Evolutionary conservation across 1,140 invertebrate species (phyloP), one percentile per base, ranked within the genome.

Genomic region (Pygmarrhopalites habei): DNA sequence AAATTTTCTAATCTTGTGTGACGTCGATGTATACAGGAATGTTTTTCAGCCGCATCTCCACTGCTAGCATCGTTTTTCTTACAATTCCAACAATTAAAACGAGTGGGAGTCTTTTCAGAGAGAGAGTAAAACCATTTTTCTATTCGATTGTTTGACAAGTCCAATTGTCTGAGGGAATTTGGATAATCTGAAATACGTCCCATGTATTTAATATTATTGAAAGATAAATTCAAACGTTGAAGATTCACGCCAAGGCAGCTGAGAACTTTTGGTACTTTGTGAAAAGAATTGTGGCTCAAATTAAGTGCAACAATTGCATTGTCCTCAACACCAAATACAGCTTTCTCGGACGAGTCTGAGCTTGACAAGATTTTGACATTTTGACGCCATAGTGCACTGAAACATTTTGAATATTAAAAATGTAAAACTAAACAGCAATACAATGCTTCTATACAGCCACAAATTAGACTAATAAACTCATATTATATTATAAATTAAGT

Each of bases 111-210:
- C 29, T 64, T 63, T 44, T 67, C 62, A 21, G 5, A 46, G 2
- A 58, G 19, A 30, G 43, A 32, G 51, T 65, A 62, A 58, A 72
- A 72, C 66, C 91, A 95, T 62, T 86, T 85, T 1, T 83, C 83
- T 55, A 98, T 91, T 73, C 88, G 85, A 77, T 98, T 98, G 73
- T 95, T 88, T 10, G 89, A 92, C 19, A 98, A 77, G 77, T 98
- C 95, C 1, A 98, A 75, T 74, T 95, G 92, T 67, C 93, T 90
- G 1, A 98, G 76, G 49, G 83, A 85, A 41, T 84, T 83, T 2
- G 95, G 95, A 76, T 94, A 94, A 46, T 88, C 88, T 10, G 88
- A 89, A 32, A 96, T 88, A 70, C 89, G 86, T 15, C 92, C 91
- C 86, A 94, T 90, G 26, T 68, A 74, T 35, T 73, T 66, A 28